Evolutionary conservation across 2,113 vertebrate genomes (phyloP).

Genomic region (Alethe castanea): DNA sequence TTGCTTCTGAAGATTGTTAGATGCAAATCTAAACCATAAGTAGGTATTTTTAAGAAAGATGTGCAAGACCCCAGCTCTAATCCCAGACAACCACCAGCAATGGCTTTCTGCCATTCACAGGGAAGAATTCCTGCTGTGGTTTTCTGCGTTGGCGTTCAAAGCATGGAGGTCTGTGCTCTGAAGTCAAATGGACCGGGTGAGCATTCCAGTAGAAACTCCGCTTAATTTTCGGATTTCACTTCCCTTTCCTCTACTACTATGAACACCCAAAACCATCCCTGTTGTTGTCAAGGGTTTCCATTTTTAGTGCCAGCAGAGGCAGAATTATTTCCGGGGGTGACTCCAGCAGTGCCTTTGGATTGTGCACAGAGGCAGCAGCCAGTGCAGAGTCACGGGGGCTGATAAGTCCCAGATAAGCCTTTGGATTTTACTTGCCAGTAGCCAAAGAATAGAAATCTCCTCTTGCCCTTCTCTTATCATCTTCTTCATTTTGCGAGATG

Average conservation of each 20-base stretch:
- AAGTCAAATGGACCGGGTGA: fast-evolving
- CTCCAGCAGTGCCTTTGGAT: neutral
- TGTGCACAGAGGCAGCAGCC: fast-evolving
- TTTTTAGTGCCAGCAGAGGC: neutral
- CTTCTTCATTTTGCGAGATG: neutral
- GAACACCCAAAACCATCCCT: neutral
- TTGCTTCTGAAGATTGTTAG: neutral
- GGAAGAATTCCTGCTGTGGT: neutral
- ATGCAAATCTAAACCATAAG: neutral
- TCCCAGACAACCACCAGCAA: neutral
- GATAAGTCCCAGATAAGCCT: neutral
- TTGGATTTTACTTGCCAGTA: neutral
- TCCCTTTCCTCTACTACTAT: neutral
- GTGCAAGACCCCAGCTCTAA: neutral
- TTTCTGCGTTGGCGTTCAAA: neutral
- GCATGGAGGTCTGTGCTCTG: neutral
- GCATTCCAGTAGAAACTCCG: neutral
- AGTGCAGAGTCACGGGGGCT: neutral
- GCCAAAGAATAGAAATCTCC: neutral
- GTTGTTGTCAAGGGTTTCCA: neutral
- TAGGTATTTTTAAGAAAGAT: neutral
- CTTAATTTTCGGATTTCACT: neutral
- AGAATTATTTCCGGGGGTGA: neutral
- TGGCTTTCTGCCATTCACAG: neutral
- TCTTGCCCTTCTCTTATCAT: fast-evolving